Evolutionary conservation across 2,888 invertebrate species (phyloP).

Genomic region (Ophraella communa): DNA sequence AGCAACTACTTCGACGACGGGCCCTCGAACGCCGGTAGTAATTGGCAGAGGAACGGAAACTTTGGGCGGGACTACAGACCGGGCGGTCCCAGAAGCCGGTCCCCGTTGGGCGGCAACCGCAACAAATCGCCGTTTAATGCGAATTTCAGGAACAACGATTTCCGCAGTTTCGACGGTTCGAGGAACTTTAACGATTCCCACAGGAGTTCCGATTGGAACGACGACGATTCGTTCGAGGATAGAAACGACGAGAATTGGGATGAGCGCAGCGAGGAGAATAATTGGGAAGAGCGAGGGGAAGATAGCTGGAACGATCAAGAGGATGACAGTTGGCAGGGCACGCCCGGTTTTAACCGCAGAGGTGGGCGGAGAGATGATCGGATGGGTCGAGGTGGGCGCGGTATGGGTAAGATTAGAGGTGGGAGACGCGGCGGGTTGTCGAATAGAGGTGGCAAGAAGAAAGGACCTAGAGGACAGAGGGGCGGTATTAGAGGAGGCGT

Average conservation of each 20-base stretch:
- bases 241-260: slow-evolving; percentile 14
- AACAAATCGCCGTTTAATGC: slow-evolving; percentile 16
- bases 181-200: slow-evolving; percentile 7
- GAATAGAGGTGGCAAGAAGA: slow-evolving; percentile 9
- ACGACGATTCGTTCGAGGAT: slow-evolving; percentile 1
- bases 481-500: slow-evolving; percentile 34
- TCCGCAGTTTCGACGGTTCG: slow-evolving; percentile 8
- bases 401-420: slow-evolving; percentile 3
- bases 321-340: slow-evolving; percentile 18
- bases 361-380: slow-evolving; percentile 11
- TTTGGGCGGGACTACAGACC: slow-evolving; percentile 41
- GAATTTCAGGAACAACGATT: slow-evolving; percentile 26
- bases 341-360: slow-evolving; percentile 8
- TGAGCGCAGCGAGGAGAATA: slow-evolving; percentile 17
- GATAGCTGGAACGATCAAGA: slow-evolving; percentile 23
- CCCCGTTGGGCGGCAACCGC: background rate
- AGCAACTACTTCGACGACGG: slow-evolving; percentile 56
- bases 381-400: background rate
- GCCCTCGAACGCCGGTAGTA: slow-evolving; percentile 33
- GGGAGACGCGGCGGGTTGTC: slow-evolving; percentile 1
- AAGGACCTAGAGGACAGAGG: slow-evolving; percentile 30
- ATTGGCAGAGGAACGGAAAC: slow-evolving; percentile 59
- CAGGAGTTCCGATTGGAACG: slow-evolving; percentile 4
- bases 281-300: slow-evolving; percentile 15
- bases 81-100: slow-evolving; percentile 11